phyloP scores from a whole-genome alignment of 2,797 vertebrate species.

The Notoglanidium macrostoma region DNA sequence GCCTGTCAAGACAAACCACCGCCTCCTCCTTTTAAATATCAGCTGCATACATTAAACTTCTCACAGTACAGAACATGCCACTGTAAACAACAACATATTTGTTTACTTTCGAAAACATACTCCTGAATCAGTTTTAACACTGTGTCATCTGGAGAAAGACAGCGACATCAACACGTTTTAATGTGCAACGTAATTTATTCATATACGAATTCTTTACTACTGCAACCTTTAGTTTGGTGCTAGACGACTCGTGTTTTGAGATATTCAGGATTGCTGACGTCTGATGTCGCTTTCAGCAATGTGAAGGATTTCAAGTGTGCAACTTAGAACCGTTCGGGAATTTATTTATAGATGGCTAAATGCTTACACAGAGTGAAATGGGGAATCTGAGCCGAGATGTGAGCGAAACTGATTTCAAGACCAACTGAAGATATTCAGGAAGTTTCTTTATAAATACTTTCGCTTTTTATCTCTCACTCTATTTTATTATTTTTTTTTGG shows the following conservation, averaged over 20 bases:
- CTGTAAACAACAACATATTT: neutral
- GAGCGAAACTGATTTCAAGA: neutral
- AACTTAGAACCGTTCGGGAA: neutral
- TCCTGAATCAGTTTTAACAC: neutral
- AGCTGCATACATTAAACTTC: neutral
- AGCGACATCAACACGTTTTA: neutral
- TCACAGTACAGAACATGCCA: neutral
- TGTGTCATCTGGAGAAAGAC: neutral
- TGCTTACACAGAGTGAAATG: neutral
- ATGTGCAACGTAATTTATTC: neutral
- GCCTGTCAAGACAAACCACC: neutral
- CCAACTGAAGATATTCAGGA: neutral
- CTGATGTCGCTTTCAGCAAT: neutral
- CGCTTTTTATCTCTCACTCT: neutral
- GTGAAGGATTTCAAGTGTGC: neutral
- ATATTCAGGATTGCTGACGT: too few species aligned
- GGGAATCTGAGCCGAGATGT: neutral
- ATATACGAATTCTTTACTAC: neutral
- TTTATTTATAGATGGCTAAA: slow-evolving; percentile 15
- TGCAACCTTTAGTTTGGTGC: too few species aligned
- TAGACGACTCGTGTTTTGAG: neutral
- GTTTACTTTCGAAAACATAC: neutral
- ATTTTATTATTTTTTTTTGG: neutral
- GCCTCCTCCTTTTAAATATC: neutral
- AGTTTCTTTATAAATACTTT: neutral